Conservation (phyloP, 2,797 vertebrate genomes). For the Hyperoplus lanceolatus region DNA sequence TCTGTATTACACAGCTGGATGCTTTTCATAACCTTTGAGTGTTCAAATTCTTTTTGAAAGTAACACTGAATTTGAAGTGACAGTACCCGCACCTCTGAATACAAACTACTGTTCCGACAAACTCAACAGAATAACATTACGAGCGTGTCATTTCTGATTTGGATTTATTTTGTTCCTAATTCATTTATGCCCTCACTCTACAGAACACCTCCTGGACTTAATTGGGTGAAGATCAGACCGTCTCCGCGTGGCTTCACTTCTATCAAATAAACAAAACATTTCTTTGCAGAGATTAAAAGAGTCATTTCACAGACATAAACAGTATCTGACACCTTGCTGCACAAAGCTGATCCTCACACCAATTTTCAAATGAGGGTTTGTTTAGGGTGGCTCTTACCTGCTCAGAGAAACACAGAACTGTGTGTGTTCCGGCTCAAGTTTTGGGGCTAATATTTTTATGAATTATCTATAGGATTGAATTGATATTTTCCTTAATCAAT, state of each 20-base stretch:
- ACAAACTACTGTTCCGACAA: constrained; percentile 17
- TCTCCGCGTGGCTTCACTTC: constrained; percentile 32
- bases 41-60: constrained; percentile 30
- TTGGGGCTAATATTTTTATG: not conserved
- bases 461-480: not conserved
- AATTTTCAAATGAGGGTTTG: constrained; percentile 27
- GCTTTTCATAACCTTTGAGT: constrained; percentile 33
- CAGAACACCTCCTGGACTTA: constrained; percentile 6
- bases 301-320: constrained; percentile 26
- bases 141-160: constrained; percentile 25
- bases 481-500: not conserved
- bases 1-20: constrained; percentile 40
- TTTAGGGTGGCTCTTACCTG: constrained; percentile 24
- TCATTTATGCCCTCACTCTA: constrained; percentile 25
- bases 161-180: constrained; percentile 27
- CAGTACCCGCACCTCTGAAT: constrained; percentile 7
- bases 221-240: constrained; percentile 3
- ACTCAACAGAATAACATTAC: constrained; percentile 29
- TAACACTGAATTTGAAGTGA: constrained; percentile 42
- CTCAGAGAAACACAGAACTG: not conserved
- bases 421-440: not conserved
- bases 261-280: constrained; percentile 46
- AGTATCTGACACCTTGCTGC: not conserved
- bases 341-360: constrained; percentile 30
- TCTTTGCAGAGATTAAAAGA: constrained; percentile 28